A percentile compares a stretch with the other conserved stretches of the same genome.
phyloP scores from a whole-genome alignment of 1,140 invertebrate species.

The Sminthurinus signatus region DNA sequence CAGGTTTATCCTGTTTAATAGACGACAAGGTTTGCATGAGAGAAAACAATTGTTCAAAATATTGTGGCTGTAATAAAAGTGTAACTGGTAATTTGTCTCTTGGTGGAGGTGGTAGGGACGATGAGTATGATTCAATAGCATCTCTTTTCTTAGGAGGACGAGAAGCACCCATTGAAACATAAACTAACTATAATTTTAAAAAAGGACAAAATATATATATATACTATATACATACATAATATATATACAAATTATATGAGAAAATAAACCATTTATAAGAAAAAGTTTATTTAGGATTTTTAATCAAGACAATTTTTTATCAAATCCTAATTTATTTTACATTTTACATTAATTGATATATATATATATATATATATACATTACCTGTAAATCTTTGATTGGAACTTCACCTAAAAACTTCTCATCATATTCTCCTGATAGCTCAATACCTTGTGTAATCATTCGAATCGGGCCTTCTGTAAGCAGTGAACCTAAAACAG shows the following conservation, averaged over 20 bases:
- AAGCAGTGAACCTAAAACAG: slow-evolving; percentile 56
- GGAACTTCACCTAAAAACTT: slow-evolving; percentile 80
- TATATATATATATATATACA: no score
- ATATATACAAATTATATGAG: no score
- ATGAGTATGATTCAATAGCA: slow-evolving; percentile 64
- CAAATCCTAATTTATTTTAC: no score
- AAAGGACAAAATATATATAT: no score
- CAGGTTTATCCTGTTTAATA: slow-evolving; percentile 65
- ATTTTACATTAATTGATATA: no score
- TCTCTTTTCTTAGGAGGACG: slow-evolving; percentile 59
- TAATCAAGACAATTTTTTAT: no score
- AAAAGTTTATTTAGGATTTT: no score
- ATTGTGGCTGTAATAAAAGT: slow-evolving; percentile 70
- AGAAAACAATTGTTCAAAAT: slow-evolving; percentile 83
- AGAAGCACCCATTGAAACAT: slow-evolving; percentile 76
- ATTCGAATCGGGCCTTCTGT: slow-evolving; percentile 79
- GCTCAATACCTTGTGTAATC: slow-evolving; percentile 87
- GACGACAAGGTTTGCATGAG: slow-evolving; percentile 81
- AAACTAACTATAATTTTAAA: slow-evolving; percentile 63
- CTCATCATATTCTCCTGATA: slow-evolving; percentile 88
- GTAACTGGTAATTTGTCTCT: slow-evolving; percentile 76
- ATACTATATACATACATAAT: no score
- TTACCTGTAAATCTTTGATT: slow-evolving; percentile 71
- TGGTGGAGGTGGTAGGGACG: slow-evolving; percentile 68
- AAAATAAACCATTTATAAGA: no score